Percentiles rank a stretch among this genome's conserved stretches.
Evolutionary conservation across 2,113 vertebrate species (phyloP).

Genomic region (Kryptolebias marmoratus): DNA sequence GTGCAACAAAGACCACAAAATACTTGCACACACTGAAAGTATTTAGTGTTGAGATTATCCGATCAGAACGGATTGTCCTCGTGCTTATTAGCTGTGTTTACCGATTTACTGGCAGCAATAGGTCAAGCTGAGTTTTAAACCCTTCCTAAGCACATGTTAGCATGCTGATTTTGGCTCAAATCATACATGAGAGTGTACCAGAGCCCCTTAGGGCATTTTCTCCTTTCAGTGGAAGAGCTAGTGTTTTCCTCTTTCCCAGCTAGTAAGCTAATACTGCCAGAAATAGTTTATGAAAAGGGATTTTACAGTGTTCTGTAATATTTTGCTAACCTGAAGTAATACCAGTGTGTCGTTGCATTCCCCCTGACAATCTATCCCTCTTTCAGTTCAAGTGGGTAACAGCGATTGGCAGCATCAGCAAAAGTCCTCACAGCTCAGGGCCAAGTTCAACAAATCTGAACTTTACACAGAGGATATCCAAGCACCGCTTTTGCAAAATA

Average conservation of each 20-base stretch:
- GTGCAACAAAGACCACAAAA: neutral
- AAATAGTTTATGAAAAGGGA: neutral
- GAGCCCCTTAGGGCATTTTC: neutral
- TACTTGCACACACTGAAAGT: neutral
- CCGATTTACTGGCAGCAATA: constrained; percentile 2
- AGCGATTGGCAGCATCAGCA: neutral
- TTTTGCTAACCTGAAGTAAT: neutral
- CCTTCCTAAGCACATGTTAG: neutral
- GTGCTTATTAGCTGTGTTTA: constrained; percentile 19
- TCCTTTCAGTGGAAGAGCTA: neutral
- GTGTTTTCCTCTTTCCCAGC: neutral
- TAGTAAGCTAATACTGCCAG: neutral
- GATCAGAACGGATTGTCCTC: constrained; percentile 7
- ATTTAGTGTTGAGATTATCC: constrained; percentile 10
- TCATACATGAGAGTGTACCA: neutral
- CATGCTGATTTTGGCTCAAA: constrained; percentile 7
- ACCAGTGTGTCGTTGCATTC: neutral
- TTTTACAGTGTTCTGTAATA: neutral
- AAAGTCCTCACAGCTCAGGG: neutral
- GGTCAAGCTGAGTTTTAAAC: neutral
- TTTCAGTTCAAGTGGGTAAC: constrained; percentile 7
- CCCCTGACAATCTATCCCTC: neutral
- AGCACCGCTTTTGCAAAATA: neutral
- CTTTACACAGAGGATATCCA: neutral
- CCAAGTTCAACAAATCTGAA: constrained; percentile 13